Conservation (phyloP, 2,888 invertebrate genomes). For the Phoenoteleia sp. region DNA sequence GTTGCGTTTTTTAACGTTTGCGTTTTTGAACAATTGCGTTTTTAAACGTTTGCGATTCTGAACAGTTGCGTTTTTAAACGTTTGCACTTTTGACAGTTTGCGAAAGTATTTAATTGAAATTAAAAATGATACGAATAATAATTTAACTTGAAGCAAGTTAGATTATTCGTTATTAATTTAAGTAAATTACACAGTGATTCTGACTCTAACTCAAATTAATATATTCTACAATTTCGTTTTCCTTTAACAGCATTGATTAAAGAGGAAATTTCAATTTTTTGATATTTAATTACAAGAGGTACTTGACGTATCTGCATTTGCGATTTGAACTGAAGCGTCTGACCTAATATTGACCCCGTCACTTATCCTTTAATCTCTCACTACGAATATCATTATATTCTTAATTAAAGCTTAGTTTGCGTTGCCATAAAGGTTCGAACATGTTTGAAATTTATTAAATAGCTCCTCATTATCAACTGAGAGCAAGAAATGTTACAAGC, state of each 20-base stretch:
- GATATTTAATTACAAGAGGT: not conserved
- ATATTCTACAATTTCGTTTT: not conserved
- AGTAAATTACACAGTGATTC: not conserved
- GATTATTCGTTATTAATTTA: no score
- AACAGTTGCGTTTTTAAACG: no score
- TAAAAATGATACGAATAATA: no score
- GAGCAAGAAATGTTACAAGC: no score
- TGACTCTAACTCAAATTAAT: not conserved
- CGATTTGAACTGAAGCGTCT: slow-evolving; percentile 6
- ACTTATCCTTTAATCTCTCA: slow-evolving; percentile 44
- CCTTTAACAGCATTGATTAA: not conserved
- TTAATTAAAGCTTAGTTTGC: slow-evolving; percentile 26
- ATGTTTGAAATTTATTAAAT: no score
- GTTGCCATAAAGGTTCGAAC: not conserved
- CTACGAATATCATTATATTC: slow-evolving; percentile 11
- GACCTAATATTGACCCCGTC: slow-evolving; percentile 41
- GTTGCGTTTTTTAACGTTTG: no score
- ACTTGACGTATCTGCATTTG: not conserved
- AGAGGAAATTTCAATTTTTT: not conserved
- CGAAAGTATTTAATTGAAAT: no score
- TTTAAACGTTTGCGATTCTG: no score
- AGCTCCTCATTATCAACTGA: no score
- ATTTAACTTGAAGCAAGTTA: no score
- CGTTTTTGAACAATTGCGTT: no score
- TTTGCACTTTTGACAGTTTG: no score